A percentile compares a stretch with the other conserved stretches of the same genome.
Evolutionary conservation across 2,113 vertebrate genomes (phyloP).

Genomic region (Arenaria interpres): DNA sequence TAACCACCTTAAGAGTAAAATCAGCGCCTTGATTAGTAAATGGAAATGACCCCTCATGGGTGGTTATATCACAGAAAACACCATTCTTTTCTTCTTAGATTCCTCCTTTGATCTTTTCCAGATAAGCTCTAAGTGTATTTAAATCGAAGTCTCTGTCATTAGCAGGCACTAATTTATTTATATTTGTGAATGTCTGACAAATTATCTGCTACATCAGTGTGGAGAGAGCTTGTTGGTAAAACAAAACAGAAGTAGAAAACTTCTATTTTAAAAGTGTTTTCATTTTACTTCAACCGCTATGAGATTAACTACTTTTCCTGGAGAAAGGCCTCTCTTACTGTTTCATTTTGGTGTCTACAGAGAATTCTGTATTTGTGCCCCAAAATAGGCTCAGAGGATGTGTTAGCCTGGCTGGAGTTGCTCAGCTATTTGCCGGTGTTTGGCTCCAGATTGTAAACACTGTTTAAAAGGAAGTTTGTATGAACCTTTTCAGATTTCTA

Average conservation of each 20-base stretch:
- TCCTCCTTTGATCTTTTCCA: not conserved
- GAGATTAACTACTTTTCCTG: not conserved
- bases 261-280: not conserved
- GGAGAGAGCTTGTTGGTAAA: not conserved
- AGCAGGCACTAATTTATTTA: slow-evolving; percentile 4
- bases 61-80: not conserved
- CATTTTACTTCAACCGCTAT: not conserved
- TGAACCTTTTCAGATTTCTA: not conserved
- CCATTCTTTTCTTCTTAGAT: not conserved
- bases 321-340: not conserved
- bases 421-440: not conserved
- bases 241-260: not conserved
- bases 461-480: not conserved
- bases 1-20: not conserved
- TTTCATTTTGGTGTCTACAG: not conserved
- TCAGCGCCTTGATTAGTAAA: not conserved
- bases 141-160: not conserved
- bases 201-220: slow-evolving; percentile 1
- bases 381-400: not conserved
- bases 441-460: not conserved
- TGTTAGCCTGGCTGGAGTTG: not conserved
- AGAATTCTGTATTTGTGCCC: not conserved
- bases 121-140: not conserved
- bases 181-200: slow-evolving; percentile 1
- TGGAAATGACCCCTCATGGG: not conserved